These are phyloP conservation scores for Stenurella melanura DNA, from an alignment of 2,888 invertebrate genomes.

Conservation along the genomic window DNA sequence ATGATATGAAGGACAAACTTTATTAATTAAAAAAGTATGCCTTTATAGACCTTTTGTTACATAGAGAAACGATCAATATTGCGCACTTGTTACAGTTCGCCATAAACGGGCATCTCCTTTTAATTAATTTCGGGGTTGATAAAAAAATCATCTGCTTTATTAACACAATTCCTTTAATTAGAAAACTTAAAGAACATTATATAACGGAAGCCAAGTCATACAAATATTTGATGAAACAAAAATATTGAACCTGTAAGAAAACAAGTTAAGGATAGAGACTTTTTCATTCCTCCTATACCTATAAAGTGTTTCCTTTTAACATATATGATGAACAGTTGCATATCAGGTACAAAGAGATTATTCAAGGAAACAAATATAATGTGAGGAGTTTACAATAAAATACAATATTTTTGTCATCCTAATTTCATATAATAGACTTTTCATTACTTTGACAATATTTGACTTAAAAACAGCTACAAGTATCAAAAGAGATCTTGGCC, in stretches of 20 bases:
- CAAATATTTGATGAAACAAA: constrained; percentile 14
- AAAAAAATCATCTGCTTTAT: constrained; percentile 15
- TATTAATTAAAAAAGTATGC: constrained; percentile 22
- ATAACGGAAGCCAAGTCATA: background rate
- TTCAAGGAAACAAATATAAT: no score
- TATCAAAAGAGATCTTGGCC: no score
- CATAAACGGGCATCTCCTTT: background rate
- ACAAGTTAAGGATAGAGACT: background rate
- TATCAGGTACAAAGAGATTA: no score
- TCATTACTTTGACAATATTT: no score
- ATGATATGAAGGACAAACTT: background rate
- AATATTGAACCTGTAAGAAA: background rate
- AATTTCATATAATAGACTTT: no score
- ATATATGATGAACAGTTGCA: no score
- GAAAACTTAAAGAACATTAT: background rate
- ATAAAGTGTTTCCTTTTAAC: no score
- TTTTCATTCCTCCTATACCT: no score
- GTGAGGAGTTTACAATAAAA: no score
- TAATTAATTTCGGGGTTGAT: constrained; percentile 22
- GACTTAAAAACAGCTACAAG: no score
- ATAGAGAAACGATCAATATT: constrained; percentile 15
- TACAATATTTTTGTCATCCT: no score
- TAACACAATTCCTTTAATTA: constrained; percentile 29
- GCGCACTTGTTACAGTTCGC: constrained; percentile 26
- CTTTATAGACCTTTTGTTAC: background rate